Percentiles rank a stretch among this genome's conserved stretches.
phyloP scores from a whole-genome alignment of 30 jellyfish, hydroid and myxozoan species.

The Aurelia sp. region DNA sequence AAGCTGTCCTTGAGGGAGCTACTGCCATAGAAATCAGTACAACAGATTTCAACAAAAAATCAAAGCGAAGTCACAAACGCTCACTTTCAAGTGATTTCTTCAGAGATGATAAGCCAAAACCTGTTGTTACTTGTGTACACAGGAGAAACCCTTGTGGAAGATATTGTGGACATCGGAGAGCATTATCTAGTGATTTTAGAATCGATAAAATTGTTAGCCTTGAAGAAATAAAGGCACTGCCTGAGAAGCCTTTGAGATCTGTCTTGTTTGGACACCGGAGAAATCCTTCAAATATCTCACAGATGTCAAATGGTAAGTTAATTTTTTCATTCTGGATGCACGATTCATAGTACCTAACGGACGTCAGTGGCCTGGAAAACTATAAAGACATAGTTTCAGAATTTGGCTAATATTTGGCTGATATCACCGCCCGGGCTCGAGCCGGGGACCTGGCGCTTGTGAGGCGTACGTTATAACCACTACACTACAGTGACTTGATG shows the following conservation, averaged over 20 bases:
- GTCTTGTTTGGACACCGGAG: slow-evolving; percentile 61
- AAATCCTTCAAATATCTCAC: slow-evolving; percentile 62
- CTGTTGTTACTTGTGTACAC: slow-evolving; percentile 83
- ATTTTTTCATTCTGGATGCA: too few relatives aligned
- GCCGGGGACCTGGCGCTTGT: too few relatives aligned
- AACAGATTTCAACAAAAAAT: slow-evolving; percentile 1
- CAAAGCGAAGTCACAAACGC: slow-evolving; percentile 46
- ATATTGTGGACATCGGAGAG: slow-evolving; percentile 91
- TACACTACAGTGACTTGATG: too few relatives aligned
- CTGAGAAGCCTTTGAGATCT: slow-evolving; percentile 24
- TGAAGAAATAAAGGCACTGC: slow-evolving; percentile 29
- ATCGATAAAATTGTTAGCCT: slow-evolving; percentile 35
- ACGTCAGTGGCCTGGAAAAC: too few relatives aligned
- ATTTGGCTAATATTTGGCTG: too few relatives aligned
- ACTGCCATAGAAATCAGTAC: neutral
- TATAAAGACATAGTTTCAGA: too few relatives aligned
- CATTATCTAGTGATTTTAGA: slow-evolving; percentile 82
- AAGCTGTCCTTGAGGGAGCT: neutral
- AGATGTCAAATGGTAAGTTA: slow-evolving; percentile 42
- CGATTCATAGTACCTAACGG: too few relatives aligned
- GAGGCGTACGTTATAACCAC: too few relatives aligned
- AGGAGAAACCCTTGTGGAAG: slow-evolving; percentile 95
- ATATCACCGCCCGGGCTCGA: too few relatives aligned
- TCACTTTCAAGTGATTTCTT: slow-evolving; percentile 72
- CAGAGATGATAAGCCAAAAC: slow-evolving; percentile 52